Conservation (phyloP, 2,888 invertebrate species). For the Tetropium fuscum region DNA sequence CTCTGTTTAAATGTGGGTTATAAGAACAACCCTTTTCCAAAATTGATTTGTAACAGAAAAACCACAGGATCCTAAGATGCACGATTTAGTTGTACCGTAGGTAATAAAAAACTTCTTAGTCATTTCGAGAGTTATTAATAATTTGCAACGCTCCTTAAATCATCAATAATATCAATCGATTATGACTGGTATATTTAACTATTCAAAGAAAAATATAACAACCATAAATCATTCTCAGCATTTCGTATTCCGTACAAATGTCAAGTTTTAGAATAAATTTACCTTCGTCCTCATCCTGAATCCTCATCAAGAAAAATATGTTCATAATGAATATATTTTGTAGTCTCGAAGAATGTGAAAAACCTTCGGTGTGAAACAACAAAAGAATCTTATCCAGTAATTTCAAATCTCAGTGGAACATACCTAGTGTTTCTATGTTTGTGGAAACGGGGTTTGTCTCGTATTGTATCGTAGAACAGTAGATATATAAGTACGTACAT, state of each 20-base stretch:
- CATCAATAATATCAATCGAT: slow-evolving; percentile 8
- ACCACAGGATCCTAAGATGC: neutral
- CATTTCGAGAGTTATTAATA: slow-evolving; percentile 38
- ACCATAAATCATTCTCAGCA: slow-evolving; percentile 7
- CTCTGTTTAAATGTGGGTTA: neutral
- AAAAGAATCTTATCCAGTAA: no score
- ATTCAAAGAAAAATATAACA: slow-evolving; percentile 4
- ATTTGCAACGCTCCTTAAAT: slow-evolving; percentile 39
- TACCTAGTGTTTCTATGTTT: no score
- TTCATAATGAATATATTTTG: no score
- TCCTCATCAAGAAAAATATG: no score
- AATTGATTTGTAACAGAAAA: slow-evolving; percentile 33
- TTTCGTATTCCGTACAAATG: slow-evolving; percentile 1
- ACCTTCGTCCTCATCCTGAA: no score
- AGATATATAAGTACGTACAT: no score
- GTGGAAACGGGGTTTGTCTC: no score
- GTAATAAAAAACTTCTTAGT: slow-evolving; percentile 33
- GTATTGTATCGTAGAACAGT: no score
- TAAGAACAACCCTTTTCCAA: neutral
- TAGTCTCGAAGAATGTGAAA: no score
- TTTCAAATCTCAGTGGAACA: no score
- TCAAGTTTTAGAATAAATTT: slow-evolving; percentile 1
- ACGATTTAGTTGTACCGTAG: slow-evolving; percentile 38
- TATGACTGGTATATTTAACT: slow-evolving; percentile 18
- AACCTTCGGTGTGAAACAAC: no score